A percentile compares a stretch with the other conserved stretches of the same genome.
Conservation (phyloP, 2,797 vertebrate species). For the Champsocephalus esox region DNA sequence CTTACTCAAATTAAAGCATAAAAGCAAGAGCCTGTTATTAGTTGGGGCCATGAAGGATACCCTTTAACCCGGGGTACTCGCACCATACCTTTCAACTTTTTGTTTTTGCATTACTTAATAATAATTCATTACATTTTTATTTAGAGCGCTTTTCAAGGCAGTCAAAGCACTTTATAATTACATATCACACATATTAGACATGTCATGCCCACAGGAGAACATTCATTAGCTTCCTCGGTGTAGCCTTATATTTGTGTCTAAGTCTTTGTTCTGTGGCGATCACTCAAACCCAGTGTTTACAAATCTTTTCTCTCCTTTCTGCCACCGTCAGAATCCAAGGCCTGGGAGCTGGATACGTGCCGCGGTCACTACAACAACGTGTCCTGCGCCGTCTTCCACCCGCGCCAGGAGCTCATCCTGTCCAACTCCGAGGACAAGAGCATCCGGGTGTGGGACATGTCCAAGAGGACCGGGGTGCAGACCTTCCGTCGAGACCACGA, state of each 20-base stretch:
- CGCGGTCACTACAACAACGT: conserved; percentile 99
- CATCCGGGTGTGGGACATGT: conserved; percentile 99
- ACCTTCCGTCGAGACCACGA: conserved; percentile 97
- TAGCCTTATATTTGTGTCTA: background rate
- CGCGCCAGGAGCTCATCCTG: conserved; percentile 96
- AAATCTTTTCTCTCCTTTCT: background rate
- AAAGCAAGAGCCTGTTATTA: background rate
- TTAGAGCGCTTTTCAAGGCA: too few relatives aligned
- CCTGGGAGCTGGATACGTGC: conserved; percentile 98
- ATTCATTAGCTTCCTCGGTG: background rate
- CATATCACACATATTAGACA: too few relatives aligned
- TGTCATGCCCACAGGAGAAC: too few relatives aligned
- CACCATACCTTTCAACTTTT: background rate
- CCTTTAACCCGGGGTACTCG: too few relatives aligned
- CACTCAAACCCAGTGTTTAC: background rate
- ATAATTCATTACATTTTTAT: too few relatives aligned
- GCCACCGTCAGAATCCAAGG: conserved; percentile 89
- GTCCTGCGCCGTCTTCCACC: conserved; percentile 96
- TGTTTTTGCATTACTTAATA: background rate
- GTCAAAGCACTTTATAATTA: too few relatives aligned
- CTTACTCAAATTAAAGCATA: background rate
- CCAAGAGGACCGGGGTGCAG: conserved; percentile 96
- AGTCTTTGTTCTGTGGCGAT: background rate
- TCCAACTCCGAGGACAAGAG: conserved; percentile 99
- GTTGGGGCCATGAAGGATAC: too few relatives aligned